Conservation (phyloP, 2,113 vertebrate species). For the Ondatra zibethicus region DNA sequence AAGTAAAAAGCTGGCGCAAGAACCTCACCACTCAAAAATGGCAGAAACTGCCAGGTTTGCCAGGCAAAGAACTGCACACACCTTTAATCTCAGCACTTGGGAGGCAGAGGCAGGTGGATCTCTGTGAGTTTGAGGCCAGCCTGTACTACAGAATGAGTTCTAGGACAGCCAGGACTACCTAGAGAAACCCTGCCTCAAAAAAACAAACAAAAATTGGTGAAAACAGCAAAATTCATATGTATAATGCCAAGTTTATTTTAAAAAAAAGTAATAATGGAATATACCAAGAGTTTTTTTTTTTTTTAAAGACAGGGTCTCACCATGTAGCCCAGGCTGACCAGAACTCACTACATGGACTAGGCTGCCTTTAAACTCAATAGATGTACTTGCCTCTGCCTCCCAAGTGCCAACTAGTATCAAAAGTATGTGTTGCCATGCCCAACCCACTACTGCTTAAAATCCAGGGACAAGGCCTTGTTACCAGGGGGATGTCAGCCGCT, state of each 20-base stretch:
- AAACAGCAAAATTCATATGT: conserved; percentile 1
- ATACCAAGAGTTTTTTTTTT: neutral
- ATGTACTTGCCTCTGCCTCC: neutral
- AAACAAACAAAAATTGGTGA: neutral
- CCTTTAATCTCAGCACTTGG: too few relatives aligned
- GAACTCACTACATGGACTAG: too few relatives aligned
- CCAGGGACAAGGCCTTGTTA: neutral
- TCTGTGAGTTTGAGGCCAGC: neutral
- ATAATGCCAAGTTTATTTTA: neutral
- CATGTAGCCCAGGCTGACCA: too few relatives aligned
- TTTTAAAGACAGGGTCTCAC: neutral
- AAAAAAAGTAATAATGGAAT: neutral
- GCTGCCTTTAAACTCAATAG: neutral
- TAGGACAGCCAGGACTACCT: neutral
- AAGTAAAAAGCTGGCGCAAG: neutral
- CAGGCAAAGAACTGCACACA: too few relatives aligned
- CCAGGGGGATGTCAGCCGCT: neutral
- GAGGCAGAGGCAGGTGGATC: neutral
- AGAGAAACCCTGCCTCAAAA: neutral
- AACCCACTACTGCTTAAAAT: neutral
- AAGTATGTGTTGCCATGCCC: neutral
- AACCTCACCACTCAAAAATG: conserved; percentile 4
- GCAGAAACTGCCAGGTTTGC: too few relatives aligned
- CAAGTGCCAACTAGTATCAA: neutral
- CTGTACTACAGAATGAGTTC: neutral